These are phyloP conservation scores for Oeneis ivallda DNA, from an alignment of 2,888 invertebrate genomes.

Conservation along the genomic window DNA sequence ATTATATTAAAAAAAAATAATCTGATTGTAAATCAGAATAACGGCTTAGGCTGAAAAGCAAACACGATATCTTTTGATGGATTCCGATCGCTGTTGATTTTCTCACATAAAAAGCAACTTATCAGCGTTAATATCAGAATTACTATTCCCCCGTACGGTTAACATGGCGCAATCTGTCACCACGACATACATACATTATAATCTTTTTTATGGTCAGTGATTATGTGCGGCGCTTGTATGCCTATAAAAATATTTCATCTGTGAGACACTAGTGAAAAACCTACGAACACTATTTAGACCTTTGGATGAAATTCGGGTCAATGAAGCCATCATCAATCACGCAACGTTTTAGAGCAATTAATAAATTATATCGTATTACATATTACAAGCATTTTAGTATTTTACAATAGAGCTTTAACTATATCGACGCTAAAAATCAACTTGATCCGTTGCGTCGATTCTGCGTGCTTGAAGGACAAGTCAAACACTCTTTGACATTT, in stretches of 20 bases:
- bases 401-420: too few relatives aligned
- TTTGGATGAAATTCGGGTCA: neutral
- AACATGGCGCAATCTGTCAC: slow-evolving; percentile 50
- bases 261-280: slow-evolving; percentile 20
- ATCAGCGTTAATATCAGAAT: slow-evolving; percentile 54
- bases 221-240: slow-evolving; percentile 22
- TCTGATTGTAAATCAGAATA: neutral
- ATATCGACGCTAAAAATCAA: too few relatives aligned
- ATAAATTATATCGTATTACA: too few relatives aligned
- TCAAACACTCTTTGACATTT: too few relatives aligned
- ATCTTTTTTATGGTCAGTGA: slow-evolving; percentile 40
- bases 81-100: slow-evolving; percentile 43
- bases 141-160: slow-evolving; percentile 45
- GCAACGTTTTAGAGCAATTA: too few relatives aligned
- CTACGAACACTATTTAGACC: neutral
- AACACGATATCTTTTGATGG: slow-evolving; percentile 19
- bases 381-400: too few relatives aligned
- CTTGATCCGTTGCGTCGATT: too few relatives aligned
- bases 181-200: slow-evolving; percentile 40
- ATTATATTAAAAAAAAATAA: too few relatives aligned
- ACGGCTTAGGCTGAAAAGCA: slow-evolving; percentile 6
- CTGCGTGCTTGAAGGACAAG: too few relatives aligned
- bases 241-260: slow-evolving; percentile 26
- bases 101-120: slow-evolving; percentile 59
- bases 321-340: neutral